A percentile compares a stretch with the other conserved stretches of the same genome.
Evolutionary conservation across 53 echinoderm and acorn worm genomes (phyloP).

Genomic region (Paelopatides confundens): DNA sequence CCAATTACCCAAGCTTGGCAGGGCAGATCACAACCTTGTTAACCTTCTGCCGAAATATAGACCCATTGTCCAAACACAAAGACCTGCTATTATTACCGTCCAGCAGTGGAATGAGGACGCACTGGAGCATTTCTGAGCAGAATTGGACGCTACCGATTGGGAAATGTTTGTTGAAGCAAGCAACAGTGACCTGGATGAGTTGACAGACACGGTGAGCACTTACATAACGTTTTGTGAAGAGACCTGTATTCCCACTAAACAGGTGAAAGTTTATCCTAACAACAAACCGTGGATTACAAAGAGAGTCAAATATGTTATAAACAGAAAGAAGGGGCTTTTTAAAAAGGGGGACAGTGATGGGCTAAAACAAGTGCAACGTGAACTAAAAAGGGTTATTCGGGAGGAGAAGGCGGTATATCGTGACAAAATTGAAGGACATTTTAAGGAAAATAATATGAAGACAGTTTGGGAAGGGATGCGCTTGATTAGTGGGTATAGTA

Average conservation of each 20-base stretch:
- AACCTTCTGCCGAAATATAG: background rate
- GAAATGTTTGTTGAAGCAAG: background rate
- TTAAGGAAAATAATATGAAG: conserved; percentile 32
- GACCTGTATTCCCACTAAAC: background rate
- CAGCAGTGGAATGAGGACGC: background rate
- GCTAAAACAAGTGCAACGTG: conserved; percentile 25
- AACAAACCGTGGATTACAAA: conserved; percentile 46
- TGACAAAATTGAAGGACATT: conserved; percentile 17
- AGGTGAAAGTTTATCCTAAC: conserved; percentile 36
- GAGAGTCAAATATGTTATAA: conserved; percentile 16
- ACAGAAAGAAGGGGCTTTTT: conserved; percentile 10
- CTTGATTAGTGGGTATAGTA: background rate
- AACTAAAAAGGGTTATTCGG: conserved; percentile 5
- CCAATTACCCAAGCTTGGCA: background rate
- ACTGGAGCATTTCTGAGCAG: background rate
- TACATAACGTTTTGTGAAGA: conserved; percentile 41
- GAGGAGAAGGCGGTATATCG: conserved; percentile 11
- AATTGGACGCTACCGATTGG: background rate
- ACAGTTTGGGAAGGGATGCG: conserved; percentile 16
- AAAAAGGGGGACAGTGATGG: background rate
- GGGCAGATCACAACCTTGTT: background rate
- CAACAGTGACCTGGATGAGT: background rate
- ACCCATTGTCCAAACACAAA: background rate
- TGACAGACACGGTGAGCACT: background rate
- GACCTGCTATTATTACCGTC: background rate